Evolutionary conservation across 2,797 vertebrate species (phyloP), one percentile per base, ranked within the genome.

Genomic region (Kryptopterus vitreolus): DNA sequence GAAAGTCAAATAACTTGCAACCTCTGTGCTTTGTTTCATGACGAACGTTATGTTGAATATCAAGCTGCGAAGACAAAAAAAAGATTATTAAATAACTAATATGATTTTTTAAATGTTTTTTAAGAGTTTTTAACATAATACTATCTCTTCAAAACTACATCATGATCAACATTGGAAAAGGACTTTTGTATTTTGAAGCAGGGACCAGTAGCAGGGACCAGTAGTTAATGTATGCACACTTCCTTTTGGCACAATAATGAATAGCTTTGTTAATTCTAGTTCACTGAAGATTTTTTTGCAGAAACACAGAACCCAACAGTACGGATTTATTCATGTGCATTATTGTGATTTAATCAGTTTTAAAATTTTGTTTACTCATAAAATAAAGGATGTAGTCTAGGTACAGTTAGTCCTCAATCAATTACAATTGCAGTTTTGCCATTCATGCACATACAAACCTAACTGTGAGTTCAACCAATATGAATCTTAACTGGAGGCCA

Each of bases 11-110:
- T 22, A 76, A 26, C 24, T 10, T 62, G 58, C 58, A 46, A 38
- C 26, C 24, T 76, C 59, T 24, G n/a, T 31, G 18, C 57, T 62
- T 6, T 76, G 22, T 62, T 74, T 59, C 55, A 74, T 59, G n/a
- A 48, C 12, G 18, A 76, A 50, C 46, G 6, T 9, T 6, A 48
- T 61, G 33, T 46, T 61, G 33, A 24, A 29, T 46, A 29, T n/a
- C 35, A 46, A 24, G 12, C 71, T 52, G 26, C 15, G 33, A 29
- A 50, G 22, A n/a, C 4, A 3, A 26, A 26, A 53, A 52, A 1
- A 70, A 70, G n/a, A 9, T 43, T 43, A n/a, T 20, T 0, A 22
- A 53, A 53, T 70, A 3, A 38, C 31, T 38, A 13, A 11, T 13
- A 7, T 3, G 5, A 57, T 20, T 7, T 35, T 11, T 33, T 31